Evolutionary conservation across 2,888 invertebrate genomes (phyloP).

Genomic region (Cerastoderma edule): DNA sequence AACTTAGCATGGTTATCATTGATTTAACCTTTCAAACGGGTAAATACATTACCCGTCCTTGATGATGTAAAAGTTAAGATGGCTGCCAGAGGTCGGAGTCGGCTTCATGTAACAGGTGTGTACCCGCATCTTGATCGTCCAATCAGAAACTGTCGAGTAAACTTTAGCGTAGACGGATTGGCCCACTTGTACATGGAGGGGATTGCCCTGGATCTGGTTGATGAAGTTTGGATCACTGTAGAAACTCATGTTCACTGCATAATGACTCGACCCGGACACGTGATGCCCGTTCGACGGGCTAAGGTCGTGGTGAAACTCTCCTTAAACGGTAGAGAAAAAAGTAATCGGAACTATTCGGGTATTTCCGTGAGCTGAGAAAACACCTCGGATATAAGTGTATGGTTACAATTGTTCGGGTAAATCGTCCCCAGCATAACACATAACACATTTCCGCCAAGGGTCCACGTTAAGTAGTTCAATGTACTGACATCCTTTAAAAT

Average conservation of each 20-base stretch:
- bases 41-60: slow-evolving; percentile 45
- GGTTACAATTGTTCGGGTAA: no score
- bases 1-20: no score
- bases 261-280: slow-evolving; percentile 28
- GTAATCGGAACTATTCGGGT: no score
- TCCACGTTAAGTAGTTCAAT: no score
- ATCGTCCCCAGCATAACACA: no score
- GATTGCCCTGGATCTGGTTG: slow-evolving; percentile 35
- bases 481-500: no score
- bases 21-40: no score
- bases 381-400: no score
- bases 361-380: no score
- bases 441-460: no score
- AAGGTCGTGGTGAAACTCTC: slow-evolving; percentile 39
- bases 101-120: slow-evolving; percentile 54
- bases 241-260: slow-evolving; percentile 46
- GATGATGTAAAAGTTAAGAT: slow-evolving; percentile 34
- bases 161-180: slow-evolving; percentile 46
- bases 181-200: slow-evolving; percentile 42
- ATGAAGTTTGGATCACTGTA: slow-evolving; percentile 44
- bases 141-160: slow-evolving; percentile 36
- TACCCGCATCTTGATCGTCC: slow-evolving; percentile 44
- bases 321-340: not conserved
- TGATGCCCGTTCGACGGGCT: slow-evolving; percentile 3
- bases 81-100: slow-evolving; percentile 4